A percentile compares a stretch with the other conserved stretches of the same genome.
These are phyloP conservation scores for Rhynchopsitta pachyrhyncha DNA, from an alignment of 2,113 vertebrate species.

Conservation along the genomic window DNA sequence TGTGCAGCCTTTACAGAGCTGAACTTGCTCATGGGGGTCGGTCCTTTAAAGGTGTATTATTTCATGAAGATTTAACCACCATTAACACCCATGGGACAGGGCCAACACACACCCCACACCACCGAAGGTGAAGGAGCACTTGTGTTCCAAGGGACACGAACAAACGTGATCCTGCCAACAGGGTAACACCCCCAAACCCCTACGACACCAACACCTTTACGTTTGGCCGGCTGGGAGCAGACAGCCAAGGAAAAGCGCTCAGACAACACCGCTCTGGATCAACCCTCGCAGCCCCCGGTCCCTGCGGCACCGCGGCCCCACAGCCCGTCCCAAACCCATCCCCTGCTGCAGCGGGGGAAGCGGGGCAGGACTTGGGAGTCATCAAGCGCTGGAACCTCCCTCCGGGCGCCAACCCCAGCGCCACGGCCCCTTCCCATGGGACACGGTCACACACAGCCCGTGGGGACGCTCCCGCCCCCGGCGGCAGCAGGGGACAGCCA, in stretches of 20 bases:
- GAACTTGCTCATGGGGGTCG: background rate
- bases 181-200: background rate
- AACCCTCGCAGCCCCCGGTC: too few species aligned
- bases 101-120: background rate
- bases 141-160: background rate
- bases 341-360: background rate
- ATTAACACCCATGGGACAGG: background rate
- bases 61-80: background rate
- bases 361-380: background rate
- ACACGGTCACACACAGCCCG: background rate
- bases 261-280: background rate
- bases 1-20: background rate
- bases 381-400: background rate
- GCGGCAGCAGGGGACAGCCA: too few species aligned
- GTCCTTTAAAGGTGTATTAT: background rate
- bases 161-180: rapidly evolving
- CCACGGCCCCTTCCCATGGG: background rate
- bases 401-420: background rate
- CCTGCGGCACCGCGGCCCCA: background rate
- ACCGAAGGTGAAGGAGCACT: background rate
- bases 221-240: too few species aligned
- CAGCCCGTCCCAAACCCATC: background rate
- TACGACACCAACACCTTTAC: rapidly evolving
- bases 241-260: background rate
- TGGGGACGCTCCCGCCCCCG: too few species aligned